phyloP scores from a whole-genome alignment of 2,113 vertebrate species.

The Micronycteris hirsuta region DNA sequence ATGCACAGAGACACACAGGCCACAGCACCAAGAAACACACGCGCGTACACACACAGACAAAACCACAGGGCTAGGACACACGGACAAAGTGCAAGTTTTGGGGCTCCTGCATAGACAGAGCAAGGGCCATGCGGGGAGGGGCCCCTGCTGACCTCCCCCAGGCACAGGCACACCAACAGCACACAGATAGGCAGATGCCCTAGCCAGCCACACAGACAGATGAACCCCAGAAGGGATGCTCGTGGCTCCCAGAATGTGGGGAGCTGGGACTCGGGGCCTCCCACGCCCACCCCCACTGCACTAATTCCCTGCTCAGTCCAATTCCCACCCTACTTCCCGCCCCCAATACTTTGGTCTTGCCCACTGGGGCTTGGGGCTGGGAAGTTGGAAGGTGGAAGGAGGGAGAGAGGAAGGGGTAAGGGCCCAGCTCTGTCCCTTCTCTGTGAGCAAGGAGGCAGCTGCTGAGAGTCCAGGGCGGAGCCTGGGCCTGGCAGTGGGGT shows the following conservation, averaged over 20 bases:
- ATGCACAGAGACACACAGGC: constrained; percentile 53
- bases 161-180: constrained; percentile 58
- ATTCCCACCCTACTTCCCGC: neutral
- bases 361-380: neutral
- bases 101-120: constrained; percentile 73
- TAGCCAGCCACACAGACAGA: constrained; percentile 27
- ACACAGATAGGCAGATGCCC: constrained; percentile 56
- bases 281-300: neutral
- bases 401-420: neutral
- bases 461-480: constrained; percentile 13
- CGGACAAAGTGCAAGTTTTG: constrained; percentile 54
- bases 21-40: constrained; percentile 67
- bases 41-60: constrained; percentile 27
- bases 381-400: neutral
- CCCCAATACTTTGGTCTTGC: constrained; percentile 54
- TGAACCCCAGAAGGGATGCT: neutral
- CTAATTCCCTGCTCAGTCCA: neutral
- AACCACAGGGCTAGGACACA: constrained; percentile 36
- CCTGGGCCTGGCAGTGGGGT: constrained; percentile 46
- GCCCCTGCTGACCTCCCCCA: constrained; percentile 52
- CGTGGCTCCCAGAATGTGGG: neutral
- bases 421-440: neutral
- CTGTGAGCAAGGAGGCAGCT: neutral
- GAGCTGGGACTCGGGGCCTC: neutral
- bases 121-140: constrained; percentile 24